phyloP scores from a whole-genome alignment of 2,888 invertebrate species.

The Sceliomorpha sp. region DNA sequence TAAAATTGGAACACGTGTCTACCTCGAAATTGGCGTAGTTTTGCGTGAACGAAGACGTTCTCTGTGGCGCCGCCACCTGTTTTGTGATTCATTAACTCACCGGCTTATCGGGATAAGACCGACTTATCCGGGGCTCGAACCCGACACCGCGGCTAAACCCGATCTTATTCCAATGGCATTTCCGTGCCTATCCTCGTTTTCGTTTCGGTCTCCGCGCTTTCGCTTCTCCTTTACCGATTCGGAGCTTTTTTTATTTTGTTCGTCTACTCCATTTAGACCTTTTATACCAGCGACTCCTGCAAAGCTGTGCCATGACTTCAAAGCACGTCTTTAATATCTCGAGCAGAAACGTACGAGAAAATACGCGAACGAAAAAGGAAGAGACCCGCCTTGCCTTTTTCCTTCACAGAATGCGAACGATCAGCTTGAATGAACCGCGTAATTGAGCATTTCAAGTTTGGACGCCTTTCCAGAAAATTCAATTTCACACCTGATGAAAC shows the following conservation, averaged over 20 bases:
- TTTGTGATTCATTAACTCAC: conserved; percentile 81
- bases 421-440: conserved; percentile 43
- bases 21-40: conserved; percentile 55
- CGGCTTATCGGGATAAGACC: conserved; percentile 80
- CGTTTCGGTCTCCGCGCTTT: conserved; percentile 55
- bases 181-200: conserved; percentile 69
- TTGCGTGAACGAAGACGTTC: conserved; percentile 65
- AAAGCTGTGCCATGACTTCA: conserved; percentile 22
- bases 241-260: neutral
- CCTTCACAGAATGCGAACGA: conserved; percentile 30
- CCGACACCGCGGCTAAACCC: conserved; percentile 79
- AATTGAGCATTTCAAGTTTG: conserved; percentile 37
- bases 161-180: conserved; percentile 80
- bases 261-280: conserved; percentile 20
- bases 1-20: conserved; percentile 31
- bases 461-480: conserved; percentile 41
- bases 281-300: conserved; percentile 18
- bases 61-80: conserved; percentile 77
- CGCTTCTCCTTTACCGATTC: conserved; percentile 20
- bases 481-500: conserved; percentile 42
- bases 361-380: conserved; percentile 4
- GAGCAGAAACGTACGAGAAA: conserved; percentile 13
- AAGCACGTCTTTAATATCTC: conserved; percentile 21
- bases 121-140: conserved; percentile 80
- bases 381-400: neutral